Evolutionary conservation across 2,113 vertebrate genomes (phyloP), one percentile per base, ranked within the genome.

Genomic region (Corythornis madagascariensis): DNA sequence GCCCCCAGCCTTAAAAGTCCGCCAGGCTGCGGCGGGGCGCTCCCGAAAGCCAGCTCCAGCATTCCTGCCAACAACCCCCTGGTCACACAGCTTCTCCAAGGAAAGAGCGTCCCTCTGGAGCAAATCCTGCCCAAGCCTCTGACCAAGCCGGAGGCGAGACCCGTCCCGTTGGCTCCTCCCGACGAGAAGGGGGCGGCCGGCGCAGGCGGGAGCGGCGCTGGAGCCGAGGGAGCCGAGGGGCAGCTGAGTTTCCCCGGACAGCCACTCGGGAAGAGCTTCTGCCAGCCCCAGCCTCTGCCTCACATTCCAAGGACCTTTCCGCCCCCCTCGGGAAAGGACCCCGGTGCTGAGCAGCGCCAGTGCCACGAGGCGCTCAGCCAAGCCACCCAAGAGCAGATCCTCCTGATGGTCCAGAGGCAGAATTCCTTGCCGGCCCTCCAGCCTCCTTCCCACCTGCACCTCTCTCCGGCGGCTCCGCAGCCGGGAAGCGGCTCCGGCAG

Each of bases 21-120:
- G 70, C 48, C 95, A 73, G 59, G 65, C 53, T 53, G 78, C 33
- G 86, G 91, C 25, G 97, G 93, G 17, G 81, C 97, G 38, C 52
- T 93, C 56, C 69, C 93, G 81, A 98, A 98, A 80, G 85, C 77
- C 7, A 98, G 96, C 95, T 98, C 98, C 91, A 99, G 96, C 59
- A 99, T 99, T 86, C 98, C 99, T 67, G 99, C 98, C 31, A 99
- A 99, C 97, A 99, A 99, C 95, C 99, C 99, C 26, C 95, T 99
- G 86, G 99, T 99, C 89, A 98, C 98, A 16, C 98, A 99, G 82
- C 98, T 99, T 45, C 98, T 99, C 48, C 99, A 99, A 88, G 99
- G 98, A 60, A 99, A 99, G 97, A 98, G 98, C 15, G 98, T 99
- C 69, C 98, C 99, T 4, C 85, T 99, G 95, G 99, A 99, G 94